Percentiles rank a stretch among this genome's conserved stretches.
These are phyloP conservation scores for Cirrhinus molitorella DNA, from an alignment of 2,797 vertebrate species.

Conservation along the genomic window DNA sequence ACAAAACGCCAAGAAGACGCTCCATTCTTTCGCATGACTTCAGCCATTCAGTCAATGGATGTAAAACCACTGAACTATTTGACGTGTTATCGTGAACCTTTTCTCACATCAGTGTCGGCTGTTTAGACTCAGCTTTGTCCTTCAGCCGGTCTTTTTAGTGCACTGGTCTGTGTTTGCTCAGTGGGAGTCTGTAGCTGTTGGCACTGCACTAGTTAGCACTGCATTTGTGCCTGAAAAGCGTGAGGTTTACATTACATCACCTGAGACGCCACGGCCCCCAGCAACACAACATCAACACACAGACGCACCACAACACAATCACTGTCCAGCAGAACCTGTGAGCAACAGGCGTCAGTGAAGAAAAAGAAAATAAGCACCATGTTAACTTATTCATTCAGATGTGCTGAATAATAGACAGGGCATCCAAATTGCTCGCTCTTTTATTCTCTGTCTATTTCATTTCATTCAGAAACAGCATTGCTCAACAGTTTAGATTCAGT, in stretches of 20 bases:
- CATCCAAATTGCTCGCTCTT: background rate
- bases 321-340: background rate
- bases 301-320: background rate
- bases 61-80: slow-evolving; percentile 8
- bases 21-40: slow-evolving; percentile 18
- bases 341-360: background rate
- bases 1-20: background rate
- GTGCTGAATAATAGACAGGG: slow-evolving; percentile 14
- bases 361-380: background rate
- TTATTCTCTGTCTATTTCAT: background rate
- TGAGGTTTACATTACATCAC: background rate
- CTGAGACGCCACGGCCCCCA: slow-evolving; percentile 4
- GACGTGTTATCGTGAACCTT: slow-evolving; percentile 4
- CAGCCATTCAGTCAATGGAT: background rate
- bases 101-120: slow-evolving; percentile 20
- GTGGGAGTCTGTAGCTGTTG: background rate
- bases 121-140: slow-evolving; percentile 13
- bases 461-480: background rate
- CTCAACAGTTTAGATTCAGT: slow-evolving; percentile 4
- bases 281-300: slow-evolving; percentile 17
- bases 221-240: background rate
- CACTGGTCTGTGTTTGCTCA: slow-evolving; percentile 2
- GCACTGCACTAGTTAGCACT: background rate
- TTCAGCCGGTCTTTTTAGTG: slow-evolving; percentile 35
- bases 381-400: slow-evolving; percentile 29